phyloP scores from a whole-genome alignment of 2,797 vertebrate species.

The Iguana delicatissima region DNA sequence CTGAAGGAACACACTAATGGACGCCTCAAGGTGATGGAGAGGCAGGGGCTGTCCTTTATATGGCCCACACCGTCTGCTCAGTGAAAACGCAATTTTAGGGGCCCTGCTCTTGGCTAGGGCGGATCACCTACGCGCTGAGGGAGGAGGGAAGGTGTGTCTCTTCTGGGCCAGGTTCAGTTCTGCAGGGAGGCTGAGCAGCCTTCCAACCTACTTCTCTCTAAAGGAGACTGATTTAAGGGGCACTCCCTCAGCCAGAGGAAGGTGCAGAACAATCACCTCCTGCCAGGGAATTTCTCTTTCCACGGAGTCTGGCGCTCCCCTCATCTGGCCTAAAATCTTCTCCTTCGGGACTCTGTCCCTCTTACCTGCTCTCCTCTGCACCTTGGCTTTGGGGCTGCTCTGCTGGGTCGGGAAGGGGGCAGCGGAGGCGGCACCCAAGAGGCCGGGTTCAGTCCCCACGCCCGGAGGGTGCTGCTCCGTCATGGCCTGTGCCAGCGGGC shows the following conservation, averaged over 20 bases:
- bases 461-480: slow-evolving; percentile 84
- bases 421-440: slow-evolving; percentile 80
- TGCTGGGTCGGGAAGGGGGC: slow-evolving; percentile 81
- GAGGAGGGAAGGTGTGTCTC: background rate
- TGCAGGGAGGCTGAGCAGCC: background rate
- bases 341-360: slow-evolving; percentile 53
- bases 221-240: no score
- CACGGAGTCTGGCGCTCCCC: no score
- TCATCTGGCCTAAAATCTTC: background rate
- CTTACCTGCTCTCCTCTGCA: slow-evolving; percentile 94
- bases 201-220: no score
- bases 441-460: slow-evolving; percentile 81
- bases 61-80: background rate
- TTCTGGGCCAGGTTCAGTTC: background rate
- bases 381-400: slow-evolving; percentile 85
- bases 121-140: background rate
- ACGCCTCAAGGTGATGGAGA: background rate
- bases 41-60: background rate
- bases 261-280: fast-evolving
- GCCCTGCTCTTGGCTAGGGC: background rate
- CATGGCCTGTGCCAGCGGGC: slow-evolving; percentile 75
- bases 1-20: background rate
- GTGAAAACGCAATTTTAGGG: no score
- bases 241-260: background rate
- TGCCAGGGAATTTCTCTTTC: background rate